phyloP scores from a whole-genome alignment of 2,888 invertebrate species.

The Plemyria rubiginata region DNA sequence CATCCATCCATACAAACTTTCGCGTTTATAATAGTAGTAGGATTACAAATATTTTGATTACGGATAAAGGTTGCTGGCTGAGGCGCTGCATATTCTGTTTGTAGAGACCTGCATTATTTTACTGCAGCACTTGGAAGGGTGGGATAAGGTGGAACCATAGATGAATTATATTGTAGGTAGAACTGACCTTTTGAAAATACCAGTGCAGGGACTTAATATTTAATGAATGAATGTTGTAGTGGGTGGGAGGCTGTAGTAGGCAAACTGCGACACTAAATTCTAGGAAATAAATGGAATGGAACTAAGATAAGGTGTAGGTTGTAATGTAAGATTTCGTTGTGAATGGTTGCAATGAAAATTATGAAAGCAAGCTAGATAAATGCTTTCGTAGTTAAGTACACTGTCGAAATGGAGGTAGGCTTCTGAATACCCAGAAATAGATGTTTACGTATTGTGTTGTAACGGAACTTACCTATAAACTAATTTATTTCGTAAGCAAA shows the following conservation, averaged over 20 bases:
- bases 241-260: constrained; percentile 28
- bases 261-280: constrained; percentile 28
- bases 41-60: no score
- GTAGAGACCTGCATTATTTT: not conserved
- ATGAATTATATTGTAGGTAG: constrained; percentile 2
- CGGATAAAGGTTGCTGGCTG: not conserved
- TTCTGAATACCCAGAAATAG: not conserved
- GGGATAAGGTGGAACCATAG: not conserved
- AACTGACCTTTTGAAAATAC: constrained; percentile 25
- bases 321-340: constrained; percentile 22
- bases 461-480: not conserved
- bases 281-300: constrained; percentile 33
- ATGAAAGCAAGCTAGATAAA: constrained; percentile 16
- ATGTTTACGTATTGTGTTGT: not conserved
- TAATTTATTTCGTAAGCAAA: not conserved
- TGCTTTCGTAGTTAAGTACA: not conserved
- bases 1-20: no score
- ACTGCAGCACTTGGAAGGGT: not conserved
- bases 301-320: constrained; percentile 19
- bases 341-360: constrained; percentile 17
- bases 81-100: no score
- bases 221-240: constrained; percentile 31
- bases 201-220: constrained; percentile 13
- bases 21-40: no score
- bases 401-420: constrained; percentile 7